Conservation (phyloP, 2,113 vertebrate genomes). For the Podiceps cristatus region DNA sequence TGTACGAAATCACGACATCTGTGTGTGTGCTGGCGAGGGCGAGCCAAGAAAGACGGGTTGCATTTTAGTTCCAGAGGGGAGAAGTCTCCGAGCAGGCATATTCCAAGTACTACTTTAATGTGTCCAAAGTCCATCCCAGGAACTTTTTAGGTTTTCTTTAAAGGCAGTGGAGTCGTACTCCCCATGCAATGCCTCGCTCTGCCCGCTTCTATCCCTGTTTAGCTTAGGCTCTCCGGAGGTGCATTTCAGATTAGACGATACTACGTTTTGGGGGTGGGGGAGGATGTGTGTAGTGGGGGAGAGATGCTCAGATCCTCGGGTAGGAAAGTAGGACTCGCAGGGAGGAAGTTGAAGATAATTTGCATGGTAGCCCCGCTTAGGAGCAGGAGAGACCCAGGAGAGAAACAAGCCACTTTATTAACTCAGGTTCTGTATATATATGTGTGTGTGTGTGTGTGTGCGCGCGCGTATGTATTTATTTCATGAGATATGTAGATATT, state of each 20-base stretch:
- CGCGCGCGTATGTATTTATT: neutral
- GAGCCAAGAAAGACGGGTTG: neutral
- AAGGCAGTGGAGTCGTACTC: neutral
- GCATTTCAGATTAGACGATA: slow-evolving; percentile 58
- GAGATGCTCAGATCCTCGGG: slow-evolving; percentile 27
- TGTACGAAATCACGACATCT: neutral
- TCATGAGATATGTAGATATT: neutral
- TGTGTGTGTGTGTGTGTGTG: neutral
- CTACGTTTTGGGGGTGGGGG: neutral
- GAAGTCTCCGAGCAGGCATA: neutral
- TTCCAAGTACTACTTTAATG: slow-evolving; percentile 30
- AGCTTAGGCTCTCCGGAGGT: slow-evolving; percentile 50
- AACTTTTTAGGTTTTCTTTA: slow-evolving; percentile 58
- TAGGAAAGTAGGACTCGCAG: slow-evolving; percentile 59
- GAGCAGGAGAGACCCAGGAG: neutral
- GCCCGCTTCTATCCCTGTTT: neutral
- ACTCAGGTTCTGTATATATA: neutral
- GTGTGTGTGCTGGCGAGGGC: neutral
- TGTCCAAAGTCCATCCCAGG: neutral
- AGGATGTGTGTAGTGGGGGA: slow-evolving; percentile 57
- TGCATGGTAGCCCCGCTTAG: slow-evolving; percentile 25
- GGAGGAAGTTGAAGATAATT: slow-evolving; percentile 78
- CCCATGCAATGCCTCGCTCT: neutral
- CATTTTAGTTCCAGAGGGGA: neutral
- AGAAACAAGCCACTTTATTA: accelerated